Evolutionary conservation across 37 sponge, comb jelly and placozoan species (phyloP).

Genomic region (Halisarca cf. caerulea): DNA sequence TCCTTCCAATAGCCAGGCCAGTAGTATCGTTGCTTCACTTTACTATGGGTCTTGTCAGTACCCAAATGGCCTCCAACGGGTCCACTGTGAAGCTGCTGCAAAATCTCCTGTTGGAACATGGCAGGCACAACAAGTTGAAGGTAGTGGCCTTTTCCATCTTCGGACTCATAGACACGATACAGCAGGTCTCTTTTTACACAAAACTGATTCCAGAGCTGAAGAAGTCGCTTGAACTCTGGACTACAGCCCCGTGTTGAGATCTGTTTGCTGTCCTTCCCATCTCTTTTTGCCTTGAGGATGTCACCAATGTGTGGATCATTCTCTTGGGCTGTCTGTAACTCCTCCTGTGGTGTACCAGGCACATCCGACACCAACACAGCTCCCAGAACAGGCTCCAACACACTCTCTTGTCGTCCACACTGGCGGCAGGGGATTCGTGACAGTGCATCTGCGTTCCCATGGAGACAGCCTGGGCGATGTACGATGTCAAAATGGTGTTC

Average conservation of each 20-base stretch:
- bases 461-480: not conserved
- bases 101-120: not conserved
- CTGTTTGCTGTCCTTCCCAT: too few species aligned
- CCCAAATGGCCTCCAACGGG: constrained; percentile 14
- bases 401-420: too few species aligned
- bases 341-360: too few species aligned
- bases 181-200: too few species aligned
- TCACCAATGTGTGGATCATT: too few species aligned
- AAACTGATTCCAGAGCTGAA: too few species aligned
- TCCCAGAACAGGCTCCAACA: too few species aligned
- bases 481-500: constrained; percentile 19
- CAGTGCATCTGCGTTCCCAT: constrained; percentile 27
- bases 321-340: too few species aligned
- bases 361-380: too few species aligned
- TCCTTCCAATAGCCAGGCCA: constrained; percentile 16
- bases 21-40: constrained; percentile 19
- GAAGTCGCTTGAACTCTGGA: too few species aligned
- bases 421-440: not conserved
- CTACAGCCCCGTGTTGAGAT: constrained; percentile 16
- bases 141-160: not conserved
- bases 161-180: not conserved
- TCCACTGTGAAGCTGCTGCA: not conserved
- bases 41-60: not conserved
- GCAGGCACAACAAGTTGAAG: not conserved
- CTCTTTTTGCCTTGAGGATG: too few species aligned